phyloP scores from a whole-genome alignment of 2,888 invertebrate species.

The Cylloceria caligata region DNA sequence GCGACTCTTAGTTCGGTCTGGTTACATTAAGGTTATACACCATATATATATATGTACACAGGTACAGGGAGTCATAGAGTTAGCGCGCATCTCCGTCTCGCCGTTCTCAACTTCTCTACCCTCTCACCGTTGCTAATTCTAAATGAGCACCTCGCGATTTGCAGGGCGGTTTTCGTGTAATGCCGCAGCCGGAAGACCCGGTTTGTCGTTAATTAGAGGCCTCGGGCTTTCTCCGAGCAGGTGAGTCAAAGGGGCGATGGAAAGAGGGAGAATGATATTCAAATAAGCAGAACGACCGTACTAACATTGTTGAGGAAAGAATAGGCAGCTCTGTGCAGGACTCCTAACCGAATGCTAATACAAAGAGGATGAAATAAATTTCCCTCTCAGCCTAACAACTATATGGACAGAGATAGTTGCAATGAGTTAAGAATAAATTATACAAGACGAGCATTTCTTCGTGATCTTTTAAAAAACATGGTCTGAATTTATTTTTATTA shows the following conservation, averaged over 20 bases:
- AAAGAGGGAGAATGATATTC: not conserved
- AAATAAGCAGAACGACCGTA: not conserved
- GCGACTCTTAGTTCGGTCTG: no score
- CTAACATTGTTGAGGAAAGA: no score
- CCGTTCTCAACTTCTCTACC: not conserved
- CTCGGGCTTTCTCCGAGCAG: not conserved
- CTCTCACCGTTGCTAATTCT: conserved; percentile 20
- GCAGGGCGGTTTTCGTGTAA: not conserved
- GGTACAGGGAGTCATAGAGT: not conserved
- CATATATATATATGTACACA: not conserved
- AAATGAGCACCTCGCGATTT: conserved; percentile 20
- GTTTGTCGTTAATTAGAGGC: conserved; percentile 28
- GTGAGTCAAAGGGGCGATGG: conserved; percentile 7
- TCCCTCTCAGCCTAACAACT: not conserved
- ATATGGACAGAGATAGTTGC: no score
- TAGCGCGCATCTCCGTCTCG: not conserved
- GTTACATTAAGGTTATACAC: no score
- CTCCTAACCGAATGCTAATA: not conserved
- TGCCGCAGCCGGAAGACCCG: conserved; percentile 12
- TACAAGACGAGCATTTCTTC: no score
- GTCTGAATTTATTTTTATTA: no score
- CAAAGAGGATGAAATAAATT: not conserved
- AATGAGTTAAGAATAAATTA: no score
- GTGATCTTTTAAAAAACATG: no score
- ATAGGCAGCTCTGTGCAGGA: no score